Evolutionary conservation across 2,113 vertebrate genomes (phyloP).

Genomic region (Pedetes capensis): DNA sequence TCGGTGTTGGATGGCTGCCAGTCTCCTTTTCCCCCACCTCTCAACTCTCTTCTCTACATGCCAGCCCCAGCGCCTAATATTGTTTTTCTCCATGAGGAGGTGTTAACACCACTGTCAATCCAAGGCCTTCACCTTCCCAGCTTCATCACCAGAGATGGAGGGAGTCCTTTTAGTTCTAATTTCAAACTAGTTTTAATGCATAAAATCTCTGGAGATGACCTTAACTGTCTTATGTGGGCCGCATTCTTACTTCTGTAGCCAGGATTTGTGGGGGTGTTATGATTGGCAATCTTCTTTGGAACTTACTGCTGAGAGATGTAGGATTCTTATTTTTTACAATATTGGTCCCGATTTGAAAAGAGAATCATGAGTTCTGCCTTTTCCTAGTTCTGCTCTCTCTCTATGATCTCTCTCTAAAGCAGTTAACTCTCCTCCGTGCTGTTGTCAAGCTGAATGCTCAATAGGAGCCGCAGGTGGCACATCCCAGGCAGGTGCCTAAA

Average conservation of each 20-base stretch:
- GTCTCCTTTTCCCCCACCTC: background rate
- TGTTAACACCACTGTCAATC: background rate
- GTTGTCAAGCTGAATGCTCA: background rate
- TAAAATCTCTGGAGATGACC: background rate
- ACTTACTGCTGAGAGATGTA: background rate
- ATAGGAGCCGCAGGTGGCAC: background rate
- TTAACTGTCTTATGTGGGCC: background rate
- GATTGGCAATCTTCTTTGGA: background rate
- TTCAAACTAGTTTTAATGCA: background rate
- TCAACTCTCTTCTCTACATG: background rate
- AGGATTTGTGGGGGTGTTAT: background rate
- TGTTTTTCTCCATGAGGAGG: background rate
- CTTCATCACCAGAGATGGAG: background rate
- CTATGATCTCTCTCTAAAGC: too few relatives aligned
- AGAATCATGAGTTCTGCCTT: background rate
- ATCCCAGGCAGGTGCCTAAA: background rate
- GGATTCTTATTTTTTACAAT: background rate
- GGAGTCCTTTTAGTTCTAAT: background rate
- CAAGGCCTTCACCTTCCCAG: background rate
- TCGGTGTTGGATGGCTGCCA: too few relatives aligned
- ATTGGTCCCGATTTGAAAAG: background rate
- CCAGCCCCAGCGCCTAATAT: background rate
- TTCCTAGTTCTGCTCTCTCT: background rate
- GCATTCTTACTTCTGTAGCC: background rate
- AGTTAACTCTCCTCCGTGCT: background rate